Evolutionary conservation across 2,888 invertebrate species (phyloP).

Genomic region (Trissolcus japonicus): DNA sequence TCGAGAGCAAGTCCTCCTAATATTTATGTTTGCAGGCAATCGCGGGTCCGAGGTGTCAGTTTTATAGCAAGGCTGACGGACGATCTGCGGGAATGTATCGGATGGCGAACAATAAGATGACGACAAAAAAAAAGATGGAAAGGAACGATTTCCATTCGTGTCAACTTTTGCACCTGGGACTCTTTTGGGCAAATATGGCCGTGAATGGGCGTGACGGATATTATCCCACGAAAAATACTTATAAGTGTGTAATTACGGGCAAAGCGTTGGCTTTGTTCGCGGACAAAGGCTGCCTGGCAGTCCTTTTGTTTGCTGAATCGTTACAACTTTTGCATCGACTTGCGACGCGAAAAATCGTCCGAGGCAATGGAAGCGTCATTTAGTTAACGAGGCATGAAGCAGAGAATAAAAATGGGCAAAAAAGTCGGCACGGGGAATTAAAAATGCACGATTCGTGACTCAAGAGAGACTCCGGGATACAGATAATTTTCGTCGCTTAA

Average conservation of each 20-base stretch:
- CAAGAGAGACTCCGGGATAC: slow-evolving; percentile 62
- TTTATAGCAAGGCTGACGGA: slow-evolving; percentile 28
- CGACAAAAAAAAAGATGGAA: slow-evolving; percentile 24
- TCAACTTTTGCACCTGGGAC: slow-evolving; percentile 62
- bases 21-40: slow-evolving; percentile 7
- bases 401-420: neutral
- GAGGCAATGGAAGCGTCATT: slow-evolving; percentile 29
- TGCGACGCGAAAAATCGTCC: slow-evolving; percentile 38
- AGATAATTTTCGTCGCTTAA: slow-evolving; percentile 59
- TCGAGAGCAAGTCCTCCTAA: neutral
- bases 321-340: slow-evolving; percentile 35
- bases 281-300: slow-evolving; percentile 22
- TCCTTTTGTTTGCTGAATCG: slow-evolving; percentile 36
- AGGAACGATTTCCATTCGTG: slow-evolving; percentile 43
- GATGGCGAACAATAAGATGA: slow-evolving; percentile 22
- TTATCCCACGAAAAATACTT: slow-evolving; percentile 49
- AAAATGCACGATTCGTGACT: slow-evolving; percentile 65
- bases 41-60: slow-evolving; percentile 25
- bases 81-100: slow-evolving; percentile 47
- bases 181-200: slow-evolving; percentile 64
- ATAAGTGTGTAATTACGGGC: slow-evolving; percentile 40
- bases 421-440: slow-evolving; percentile 45
- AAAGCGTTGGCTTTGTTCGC: slow-evolving; percentile 31
- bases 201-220: slow-evolving; percentile 64
- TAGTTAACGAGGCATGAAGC: slow-evolving; percentile 31